phyloP scores from a whole-genome alignment of 2,113 vertebrate genomes.

The Rhipidura dahli region DNA sequence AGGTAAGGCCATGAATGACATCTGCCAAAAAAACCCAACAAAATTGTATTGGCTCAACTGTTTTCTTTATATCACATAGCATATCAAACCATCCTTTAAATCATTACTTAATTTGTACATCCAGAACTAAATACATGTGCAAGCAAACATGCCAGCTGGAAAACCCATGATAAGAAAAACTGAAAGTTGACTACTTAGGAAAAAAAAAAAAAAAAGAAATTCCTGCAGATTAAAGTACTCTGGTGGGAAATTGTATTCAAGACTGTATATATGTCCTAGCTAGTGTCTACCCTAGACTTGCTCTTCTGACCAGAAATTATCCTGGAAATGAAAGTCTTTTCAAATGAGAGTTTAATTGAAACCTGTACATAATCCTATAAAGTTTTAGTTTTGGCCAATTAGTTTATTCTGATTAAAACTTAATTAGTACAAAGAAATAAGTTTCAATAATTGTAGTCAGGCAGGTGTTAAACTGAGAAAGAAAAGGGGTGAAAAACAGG shows the following conservation, averaged over 20 bases:
- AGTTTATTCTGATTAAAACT: not conserved
- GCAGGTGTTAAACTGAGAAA: not conserved
- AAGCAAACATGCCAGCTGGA: not conserved
- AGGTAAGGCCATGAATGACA: rapidly evolving
- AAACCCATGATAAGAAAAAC: not conserved
- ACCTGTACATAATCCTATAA: not conserved
- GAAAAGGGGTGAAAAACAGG: not conserved
- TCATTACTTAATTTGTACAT: not conserved
- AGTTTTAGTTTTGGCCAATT: not conserved
- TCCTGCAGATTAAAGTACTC: not conserved
- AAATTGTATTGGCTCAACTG: not conserved
- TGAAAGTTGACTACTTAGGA: not conserved
- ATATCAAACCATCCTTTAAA: not conserved
- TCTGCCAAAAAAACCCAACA: rapidly evolving
- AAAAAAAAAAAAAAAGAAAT: not conserved
- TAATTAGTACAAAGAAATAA: not conserved
- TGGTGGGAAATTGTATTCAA: not conserved
- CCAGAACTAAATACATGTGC: not conserved
- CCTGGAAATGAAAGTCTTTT: not conserved
- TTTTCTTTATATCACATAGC: not conserved
- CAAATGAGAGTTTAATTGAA: not conserved
- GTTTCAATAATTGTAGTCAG: not conserved
- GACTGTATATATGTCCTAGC: not conserved
- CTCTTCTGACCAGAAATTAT: not conserved
- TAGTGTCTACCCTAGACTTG: not conserved